Evolutionary conservation across 2,113 vertebrate genomes (phyloP), one percentile per base, ranked within the genome.

Genomic region (Chaenogobius annularis): DNA sequence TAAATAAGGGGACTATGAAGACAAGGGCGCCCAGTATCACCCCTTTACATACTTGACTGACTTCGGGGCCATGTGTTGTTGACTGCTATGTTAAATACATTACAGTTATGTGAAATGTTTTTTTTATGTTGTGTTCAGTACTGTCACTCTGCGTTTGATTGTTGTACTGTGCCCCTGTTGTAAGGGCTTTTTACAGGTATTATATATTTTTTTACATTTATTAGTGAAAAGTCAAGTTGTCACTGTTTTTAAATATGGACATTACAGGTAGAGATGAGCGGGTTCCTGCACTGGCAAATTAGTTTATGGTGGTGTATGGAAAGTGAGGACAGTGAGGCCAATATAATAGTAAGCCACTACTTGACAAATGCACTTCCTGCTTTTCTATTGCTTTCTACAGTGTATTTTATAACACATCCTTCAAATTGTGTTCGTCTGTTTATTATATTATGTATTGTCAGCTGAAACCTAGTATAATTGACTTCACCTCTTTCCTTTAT

Each of bases 11-110:
- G 1, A 37, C 66, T 19, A 37, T 19, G 68, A 72, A 75, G 69
- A 63, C 77, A 84, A 88, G 81, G 82, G 75, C 77, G 75, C 64
- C 50, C 14, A 40, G 65, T 74, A 69, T 85, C 78, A 62, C 70
- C 78, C 72, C 83, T 87, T 73, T 88, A 83, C 69, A 88, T 85
- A 92, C 89, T 92, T 91, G 88, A 89, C 82, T 77, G 80, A 80
- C 70, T 70, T 87, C 80, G 68, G n/a, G 79, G 76, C 78, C 78
- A 59, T 69, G 76, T 85, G 85, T 83, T 73, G 13, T 84, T 81
- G 69, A 90, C 87, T 79, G 66, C 69, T 88, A 82, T 90, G 83
- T 91, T 90, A 85, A 84, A 82, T 88, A 79, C 87, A 77, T 79
- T 77, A 72, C 69, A 77, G 72, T 79, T 77, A 73, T 88, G 44